Base-by-base conservation (phyloP, 2,113 vertebrate species). In the Rhinopomastus cyanomelas region DNA sequence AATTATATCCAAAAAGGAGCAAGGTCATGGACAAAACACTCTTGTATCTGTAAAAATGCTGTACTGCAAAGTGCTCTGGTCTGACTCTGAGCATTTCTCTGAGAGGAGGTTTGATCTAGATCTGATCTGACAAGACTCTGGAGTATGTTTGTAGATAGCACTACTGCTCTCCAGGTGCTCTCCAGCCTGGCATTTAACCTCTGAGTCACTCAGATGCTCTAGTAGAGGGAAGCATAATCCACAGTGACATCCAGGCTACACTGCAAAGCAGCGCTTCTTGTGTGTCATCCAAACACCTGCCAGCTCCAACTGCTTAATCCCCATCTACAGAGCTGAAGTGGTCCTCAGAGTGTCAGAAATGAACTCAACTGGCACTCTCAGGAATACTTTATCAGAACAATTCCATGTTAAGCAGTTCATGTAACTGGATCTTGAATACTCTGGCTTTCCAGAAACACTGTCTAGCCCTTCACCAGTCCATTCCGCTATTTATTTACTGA, bases 341-440 rank as follows among this genome's bases (percentile, higher is more conserved):
- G 65, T 37, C 81, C 44, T 57, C 65, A 46, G 52, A 83, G 36
- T 30, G 6, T 52, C 73, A 85, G 73, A 91, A 84, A 53, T 57
- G 88, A 92, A 76, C 61, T 34, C 69, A 94, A 88, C 62, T 79
- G 77, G 82, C 77, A 81, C 88, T 68, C 81, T 91, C 85, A 81
- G 88, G 90, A 91, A 86, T 89, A 68, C 42, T 51, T 68, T 9
- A 85, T 85, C 61, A 68, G 71, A 92, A 88, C 74, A 56, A 76
- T 55, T 79, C 84, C 64, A 61, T 46, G 49, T 57, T n/a, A 67
- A 69, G 61, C 52, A 75, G 22, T 75, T 95, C 81, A 90, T 12
- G 25, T 89, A 92, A 95, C 72, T 56, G 34, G 37, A 42, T 78
- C 30, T 65, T 78, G 88, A 84, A 86, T 46, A 72, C 18, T 48